Percentiles rank a stretch among this genome's conserved stretches.
These are phyloP conservation scores for Psephotus haematonotus DNA, from an alignment of 2,113 vertebrate species.

Conservation along the genomic window DNA sequence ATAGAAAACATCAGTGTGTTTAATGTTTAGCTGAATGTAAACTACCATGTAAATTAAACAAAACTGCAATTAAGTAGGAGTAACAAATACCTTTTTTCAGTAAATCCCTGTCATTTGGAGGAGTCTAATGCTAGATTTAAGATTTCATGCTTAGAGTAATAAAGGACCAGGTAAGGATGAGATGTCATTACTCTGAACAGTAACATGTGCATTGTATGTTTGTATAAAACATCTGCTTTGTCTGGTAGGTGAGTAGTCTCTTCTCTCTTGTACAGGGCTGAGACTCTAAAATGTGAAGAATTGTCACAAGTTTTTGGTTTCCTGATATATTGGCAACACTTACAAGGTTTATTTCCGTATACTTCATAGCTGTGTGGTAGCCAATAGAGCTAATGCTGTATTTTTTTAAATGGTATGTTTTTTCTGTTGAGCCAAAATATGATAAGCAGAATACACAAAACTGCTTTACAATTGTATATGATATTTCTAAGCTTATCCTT, in stretches of 20 bases:
- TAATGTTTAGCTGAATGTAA: constrained; percentile 7
- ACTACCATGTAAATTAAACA: background rate
- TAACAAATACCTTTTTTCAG: constrained; percentile 1
- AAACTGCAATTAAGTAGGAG: constrained; percentile 29
- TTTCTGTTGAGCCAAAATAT: background rate
- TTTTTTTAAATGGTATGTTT: background rate
- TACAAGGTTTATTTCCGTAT: background rate
- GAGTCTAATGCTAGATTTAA: constrained; percentile 45
- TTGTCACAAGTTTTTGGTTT: background rate
- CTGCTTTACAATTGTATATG: background rate
- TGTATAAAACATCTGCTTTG: background rate
- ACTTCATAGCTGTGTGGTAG: background rate
- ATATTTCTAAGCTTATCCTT: constrained; percentile 74
- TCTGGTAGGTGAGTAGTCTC: constrained; percentile 32
- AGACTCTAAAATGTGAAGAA: background rate
- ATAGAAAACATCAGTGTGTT: constrained; percentile 21
- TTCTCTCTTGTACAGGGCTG: background rate
- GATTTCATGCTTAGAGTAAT: constrained; percentile 43
- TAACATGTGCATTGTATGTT: constrained; percentile 25
- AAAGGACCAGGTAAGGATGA: constrained; percentile 43
- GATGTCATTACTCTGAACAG: constrained; percentile 50
- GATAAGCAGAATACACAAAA: background rate
- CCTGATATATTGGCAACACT: background rate
- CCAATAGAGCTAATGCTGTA: background rate
- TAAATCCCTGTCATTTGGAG: constrained; percentile 19